Evolutionary conservation across 2,888 invertebrate species (phyloP).

Genomic region (Pachymerium ferrugineum): DNA sequence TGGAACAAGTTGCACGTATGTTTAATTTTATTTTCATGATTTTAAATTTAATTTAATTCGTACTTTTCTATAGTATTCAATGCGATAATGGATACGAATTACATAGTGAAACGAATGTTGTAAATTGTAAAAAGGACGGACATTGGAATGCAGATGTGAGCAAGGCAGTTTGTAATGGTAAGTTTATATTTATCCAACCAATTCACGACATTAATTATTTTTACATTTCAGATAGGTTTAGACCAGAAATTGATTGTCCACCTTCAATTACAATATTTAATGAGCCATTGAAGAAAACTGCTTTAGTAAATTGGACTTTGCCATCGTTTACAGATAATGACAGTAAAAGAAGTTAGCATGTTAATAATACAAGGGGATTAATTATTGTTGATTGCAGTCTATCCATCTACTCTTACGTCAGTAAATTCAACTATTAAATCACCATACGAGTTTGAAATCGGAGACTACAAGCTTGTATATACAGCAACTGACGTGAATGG

Average conservation of each 20-base stretch:
- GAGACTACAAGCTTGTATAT: neutral
- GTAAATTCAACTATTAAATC: neutral
- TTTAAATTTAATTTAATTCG: no score
- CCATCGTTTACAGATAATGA: neutral
- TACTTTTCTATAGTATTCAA: no score
- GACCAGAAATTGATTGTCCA: neutral
- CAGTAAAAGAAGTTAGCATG: neutral
- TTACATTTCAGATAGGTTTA: neutral
- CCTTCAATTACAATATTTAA: neutral
- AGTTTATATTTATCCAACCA: no score
- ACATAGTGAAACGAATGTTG: no score
- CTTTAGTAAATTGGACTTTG: neutral
- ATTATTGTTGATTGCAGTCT: neutral
- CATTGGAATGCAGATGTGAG: no score
- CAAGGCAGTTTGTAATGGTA: no score
- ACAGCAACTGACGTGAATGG: neutral
- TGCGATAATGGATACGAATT: neutral
- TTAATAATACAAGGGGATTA: neutral
- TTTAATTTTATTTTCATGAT: neutral
- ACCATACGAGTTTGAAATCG: neutral
- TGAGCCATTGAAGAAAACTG: neutral
- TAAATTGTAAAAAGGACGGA: no score
- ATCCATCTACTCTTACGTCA: neutral
- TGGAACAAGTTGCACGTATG: neutral
- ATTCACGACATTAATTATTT: no score